phyloP scores from a whole-genome alignment of 2,113 vertebrate genomes.

The Solea solea region DNA sequence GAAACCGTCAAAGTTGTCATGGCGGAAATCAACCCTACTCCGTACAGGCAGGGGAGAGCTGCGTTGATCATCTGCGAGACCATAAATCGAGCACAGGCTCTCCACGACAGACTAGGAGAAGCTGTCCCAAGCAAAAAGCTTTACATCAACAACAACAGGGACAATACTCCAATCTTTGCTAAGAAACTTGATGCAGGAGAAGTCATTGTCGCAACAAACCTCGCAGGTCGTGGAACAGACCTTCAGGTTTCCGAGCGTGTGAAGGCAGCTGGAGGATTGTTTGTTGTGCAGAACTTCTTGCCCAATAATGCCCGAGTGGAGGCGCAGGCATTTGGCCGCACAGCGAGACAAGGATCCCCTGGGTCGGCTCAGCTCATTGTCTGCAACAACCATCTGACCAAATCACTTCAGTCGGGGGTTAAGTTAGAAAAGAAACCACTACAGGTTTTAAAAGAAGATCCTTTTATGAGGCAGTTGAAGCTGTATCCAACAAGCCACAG shows the following conservation, averaged over 20 bases:
- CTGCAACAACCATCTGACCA: conserved; percentile 54
- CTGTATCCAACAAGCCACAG: not conserved
- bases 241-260: conserved; percentile 53
- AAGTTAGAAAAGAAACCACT: accelerated
- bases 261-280: conserved; percentile 68
- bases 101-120: not conserved
- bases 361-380: conserved; percentile 74
- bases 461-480: not conserved
- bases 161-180: conserved; percentile 41
- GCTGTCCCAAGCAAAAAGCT: conserved; percentile 8
- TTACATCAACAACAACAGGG: conserved; percentile 67
- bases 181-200: conserved; percentile 26
- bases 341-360: conserved; percentile 73
- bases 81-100: conserved; percentile 56
- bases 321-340: conserved; percentile 74
- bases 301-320: conserved; percentile 71
- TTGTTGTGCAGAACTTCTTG: conserved; percentile 75
- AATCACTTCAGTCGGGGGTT: not conserved
- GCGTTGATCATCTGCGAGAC: conserved; percentile 78
- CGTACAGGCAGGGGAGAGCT: conserved; percentile 56
- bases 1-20: conserved; percentile 53
- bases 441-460: accelerated
- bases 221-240: conserved; percentile 76
- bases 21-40: conserved; percentile 1
- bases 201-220: conserved; percentile 74